These are phyloP conservation scores for Calameuta idolon DNA, from an alignment of 2,888 invertebrate species.

Conservation along the genomic window DNA sequence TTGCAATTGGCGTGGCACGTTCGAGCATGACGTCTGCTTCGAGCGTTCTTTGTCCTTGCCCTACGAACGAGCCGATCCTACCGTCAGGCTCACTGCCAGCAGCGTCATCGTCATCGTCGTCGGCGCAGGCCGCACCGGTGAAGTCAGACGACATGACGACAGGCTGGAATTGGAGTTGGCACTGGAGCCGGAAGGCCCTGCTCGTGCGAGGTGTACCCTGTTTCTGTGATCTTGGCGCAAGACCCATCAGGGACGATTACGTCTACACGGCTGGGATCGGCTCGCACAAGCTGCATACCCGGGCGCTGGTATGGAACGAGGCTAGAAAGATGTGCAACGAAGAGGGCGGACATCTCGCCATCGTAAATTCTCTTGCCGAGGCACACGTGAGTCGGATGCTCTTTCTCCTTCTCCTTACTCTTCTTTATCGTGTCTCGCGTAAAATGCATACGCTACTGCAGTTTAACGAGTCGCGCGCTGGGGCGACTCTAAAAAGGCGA, in stretches of 20 bases:
- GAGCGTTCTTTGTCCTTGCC: too few species aligned
- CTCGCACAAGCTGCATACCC: conserved; percentile 53
- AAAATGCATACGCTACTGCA: not conserved
- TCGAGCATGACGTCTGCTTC: too few species aligned
- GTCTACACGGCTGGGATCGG: conserved; percentile 49
- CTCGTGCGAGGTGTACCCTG: conserved; percentile 1
- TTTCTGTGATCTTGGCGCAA: not conserved
- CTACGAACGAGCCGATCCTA: too few species aligned
- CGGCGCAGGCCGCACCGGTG: too few species aligned
- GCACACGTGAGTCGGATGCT: conserved; percentile 33
- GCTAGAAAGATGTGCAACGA: conserved; percentile 56
- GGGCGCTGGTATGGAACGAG: conserved; percentile 47
- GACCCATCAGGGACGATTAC: conserved; percentile 49
- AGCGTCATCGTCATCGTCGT: too few species aligned
- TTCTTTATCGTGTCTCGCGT: not conserved
- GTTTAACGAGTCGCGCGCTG: too few species aligned
- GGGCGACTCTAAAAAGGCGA: too few species aligned
- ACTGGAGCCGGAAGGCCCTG: too few species aligned
- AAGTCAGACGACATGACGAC: too few species aligned
- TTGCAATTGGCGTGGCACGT: too few species aligned
- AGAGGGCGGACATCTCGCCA: conserved; percentile 55
- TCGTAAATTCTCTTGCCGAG: conserved; percentile 45
- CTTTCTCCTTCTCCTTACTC: not conserved
- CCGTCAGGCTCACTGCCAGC: too few species aligned
- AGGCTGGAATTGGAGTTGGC: too few species aligned